phyloP scores from a whole-genome alignment of 92 coral and sea anemone species.

The Epizoanthus scotinus region DNA sequence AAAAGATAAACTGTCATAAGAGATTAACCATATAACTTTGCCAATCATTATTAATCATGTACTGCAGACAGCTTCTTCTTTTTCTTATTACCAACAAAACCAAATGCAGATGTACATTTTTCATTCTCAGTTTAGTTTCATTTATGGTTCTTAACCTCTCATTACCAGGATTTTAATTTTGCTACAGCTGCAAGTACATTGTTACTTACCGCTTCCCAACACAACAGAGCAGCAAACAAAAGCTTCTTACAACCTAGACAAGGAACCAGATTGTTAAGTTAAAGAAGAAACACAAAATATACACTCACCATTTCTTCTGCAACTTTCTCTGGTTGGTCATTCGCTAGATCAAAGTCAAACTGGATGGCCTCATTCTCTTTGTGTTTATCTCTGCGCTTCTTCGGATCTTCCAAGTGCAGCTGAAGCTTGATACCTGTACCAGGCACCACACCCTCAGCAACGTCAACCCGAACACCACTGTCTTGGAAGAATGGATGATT shows the following conservation, averaged over 20 bases:
- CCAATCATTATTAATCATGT: neutral
- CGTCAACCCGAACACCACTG: conserved; percentile 87
- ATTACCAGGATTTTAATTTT: neutral
- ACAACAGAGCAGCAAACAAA: conserved; percentile 28
- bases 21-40: neutral
- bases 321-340: conserved; percentile 91
- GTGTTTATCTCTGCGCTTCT: conserved; percentile 94
- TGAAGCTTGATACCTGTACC: conserved; percentile 79
- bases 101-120: no score
- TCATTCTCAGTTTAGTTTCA: no score
- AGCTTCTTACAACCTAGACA: conserved; percentile 5
- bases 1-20: neutral
- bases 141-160: neutral
- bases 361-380: conserved; percentile 97
- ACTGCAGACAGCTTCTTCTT: neutral
- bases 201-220: conserved; percentile 27
- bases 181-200: neutral
- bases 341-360: conserved; percentile 92
- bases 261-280: conserved; percentile 31
- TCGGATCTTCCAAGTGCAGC: conserved; percentile 86
- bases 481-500: conserved; percentile 96
- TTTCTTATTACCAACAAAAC: no score
- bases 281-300: neutral
- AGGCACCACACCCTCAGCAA: conserved; percentile 61
- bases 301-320: conserved; percentile 92